A percentile compares a stretch with the other conserved stretches of the same genome.
These are phyloP conservation scores for Pelmatolapia mariae DNA, from an alignment of 2,113 vertebrate genomes.

Conservation along the genomic window DNA sequence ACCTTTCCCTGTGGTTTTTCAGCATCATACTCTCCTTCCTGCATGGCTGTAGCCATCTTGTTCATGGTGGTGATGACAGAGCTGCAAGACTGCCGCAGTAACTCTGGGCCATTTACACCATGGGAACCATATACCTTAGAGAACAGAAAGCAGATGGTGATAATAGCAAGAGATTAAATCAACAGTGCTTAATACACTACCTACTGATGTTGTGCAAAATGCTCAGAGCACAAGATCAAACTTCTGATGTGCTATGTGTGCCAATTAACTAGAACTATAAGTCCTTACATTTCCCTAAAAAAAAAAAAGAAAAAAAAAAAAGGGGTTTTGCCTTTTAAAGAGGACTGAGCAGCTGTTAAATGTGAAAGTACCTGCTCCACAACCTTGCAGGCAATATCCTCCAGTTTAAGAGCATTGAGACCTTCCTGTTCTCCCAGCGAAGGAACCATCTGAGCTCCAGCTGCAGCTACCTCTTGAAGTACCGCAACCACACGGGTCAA, in stretches of 20 bases:
- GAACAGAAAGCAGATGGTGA: not conserved
- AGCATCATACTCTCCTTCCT: slow-evolving; percentile 95
- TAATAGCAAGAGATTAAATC: not conserved
- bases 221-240: not conserved
- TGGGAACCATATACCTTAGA: slow-evolving; percentile 52
- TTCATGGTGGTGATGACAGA: slow-evolving; percentile 94
- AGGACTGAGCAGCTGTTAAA: not conserved
- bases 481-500: slow-evolving; percentile 91
- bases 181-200: not conserved
- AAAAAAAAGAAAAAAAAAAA: too few species aligned
- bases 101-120: slow-evolving; percentile 80
- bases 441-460: slow-evolving; percentile 86
- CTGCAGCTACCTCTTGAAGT: slow-evolving; percentile 91
- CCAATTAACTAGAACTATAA: not conserved
- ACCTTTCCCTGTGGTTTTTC: slow-evolving; percentile 80
- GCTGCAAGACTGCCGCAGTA: slow-evolving; percentile 89
- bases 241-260: not conserved
- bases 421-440: slow-evolving; percentile 89
- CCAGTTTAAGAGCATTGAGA: slow-evolving; percentile 78
- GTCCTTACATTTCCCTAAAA: not conserved
- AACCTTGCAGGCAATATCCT: slow-evolving; percentile 86
- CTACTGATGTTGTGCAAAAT: not conserved
- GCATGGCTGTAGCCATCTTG: slow-evolving; percentile 98
- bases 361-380: slow-evolving; percentile 81
- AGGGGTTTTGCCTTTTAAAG: rapidly evolving